Percentiles rank a stretch among this genome's conserved stretches.
phyloP scores from a whole-genome alignment of 92 coral and sea anemone genomes.

The Actinernus sp. region DNA sequence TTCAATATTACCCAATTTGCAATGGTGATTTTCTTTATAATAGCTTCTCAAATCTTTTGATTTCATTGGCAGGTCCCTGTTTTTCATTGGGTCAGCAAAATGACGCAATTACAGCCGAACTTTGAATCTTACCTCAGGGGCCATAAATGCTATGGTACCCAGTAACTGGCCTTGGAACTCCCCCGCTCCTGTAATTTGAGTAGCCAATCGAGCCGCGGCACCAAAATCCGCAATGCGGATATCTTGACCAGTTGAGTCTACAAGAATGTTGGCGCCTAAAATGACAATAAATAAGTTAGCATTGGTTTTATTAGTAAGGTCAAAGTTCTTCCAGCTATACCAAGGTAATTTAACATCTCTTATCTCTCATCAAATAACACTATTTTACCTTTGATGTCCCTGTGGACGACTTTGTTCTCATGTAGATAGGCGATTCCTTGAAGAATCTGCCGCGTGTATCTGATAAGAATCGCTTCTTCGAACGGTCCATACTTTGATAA shows the following conservation, averaged over 20 bases:
- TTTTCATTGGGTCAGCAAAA: no score
- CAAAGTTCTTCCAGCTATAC: background rate
- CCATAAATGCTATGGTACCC: constrained; percentile 99
- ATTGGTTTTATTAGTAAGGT: no score
- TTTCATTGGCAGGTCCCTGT: no score
- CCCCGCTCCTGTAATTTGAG: constrained; percentile 94
- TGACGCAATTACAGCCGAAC: no score
- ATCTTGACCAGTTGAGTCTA: constrained; percentile 94
- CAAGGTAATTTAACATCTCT: no score
- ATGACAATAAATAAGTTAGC: background rate
- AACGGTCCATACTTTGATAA: constrained; percentile 85
- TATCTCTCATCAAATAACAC: no score
- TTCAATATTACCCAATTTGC: no score
- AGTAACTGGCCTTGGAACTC: constrained; percentile 97
- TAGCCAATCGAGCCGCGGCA: constrained; percentile 92
- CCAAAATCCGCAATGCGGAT: constrained; percentile 96
- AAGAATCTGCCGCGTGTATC: constrained; percentile 81
- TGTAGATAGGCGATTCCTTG: constrained; percentile 93
- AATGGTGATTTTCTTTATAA: no score
- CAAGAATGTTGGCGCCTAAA: constrained; percentile 90
- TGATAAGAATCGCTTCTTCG: constrained; percentile 78
- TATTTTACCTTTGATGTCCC: constrained; percentile 96
- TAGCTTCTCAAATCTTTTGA: no score
- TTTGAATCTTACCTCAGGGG: constrained; percentile 95
- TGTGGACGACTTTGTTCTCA: constrained; percentile 87